Conservation (phyloP, 2,113 vertebrate species). For the Ploceus nigricollis region DNA sequence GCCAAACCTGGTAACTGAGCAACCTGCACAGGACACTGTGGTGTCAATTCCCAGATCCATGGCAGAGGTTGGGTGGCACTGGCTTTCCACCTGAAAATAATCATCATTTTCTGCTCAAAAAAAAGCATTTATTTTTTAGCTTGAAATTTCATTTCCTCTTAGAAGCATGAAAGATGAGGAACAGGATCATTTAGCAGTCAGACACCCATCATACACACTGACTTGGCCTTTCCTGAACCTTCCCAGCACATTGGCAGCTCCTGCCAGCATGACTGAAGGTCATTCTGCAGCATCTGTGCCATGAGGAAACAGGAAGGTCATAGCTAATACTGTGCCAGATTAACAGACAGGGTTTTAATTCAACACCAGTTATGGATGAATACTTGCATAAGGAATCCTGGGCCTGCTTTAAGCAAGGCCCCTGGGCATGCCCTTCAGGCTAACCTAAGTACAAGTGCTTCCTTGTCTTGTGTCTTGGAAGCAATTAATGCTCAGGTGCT, state of each 20-base stretch:
- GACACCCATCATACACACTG: rapidly evolving
- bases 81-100: not conserved
- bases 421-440: not conserved
- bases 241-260: not conserved
- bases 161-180: not conserved
- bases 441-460: not conserved
- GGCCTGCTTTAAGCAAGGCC: not conserved
- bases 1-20: not conserved
- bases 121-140: not conserved
- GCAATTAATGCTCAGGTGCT: not conserved
- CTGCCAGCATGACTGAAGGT: not conserved
- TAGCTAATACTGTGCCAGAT: conserved; percentile 7
- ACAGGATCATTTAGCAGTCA: not conserved
- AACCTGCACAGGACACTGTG: not conserved
- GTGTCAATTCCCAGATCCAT: not conserved
- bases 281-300: not conserved
- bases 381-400: not conserved
- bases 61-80: not conserved
- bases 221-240: not conserved
- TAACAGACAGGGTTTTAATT: not conserved
- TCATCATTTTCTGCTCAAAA: not conserved
- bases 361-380: not conserved
- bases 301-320: not conserved
- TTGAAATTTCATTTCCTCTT: not conserved
- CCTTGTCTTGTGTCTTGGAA: not conserved